These are phyloP conservation scores for Dipodomys merriami DNA, from an alignment of 2,113 vertebrate genomes.

Conservation along the genomic window DNA sequence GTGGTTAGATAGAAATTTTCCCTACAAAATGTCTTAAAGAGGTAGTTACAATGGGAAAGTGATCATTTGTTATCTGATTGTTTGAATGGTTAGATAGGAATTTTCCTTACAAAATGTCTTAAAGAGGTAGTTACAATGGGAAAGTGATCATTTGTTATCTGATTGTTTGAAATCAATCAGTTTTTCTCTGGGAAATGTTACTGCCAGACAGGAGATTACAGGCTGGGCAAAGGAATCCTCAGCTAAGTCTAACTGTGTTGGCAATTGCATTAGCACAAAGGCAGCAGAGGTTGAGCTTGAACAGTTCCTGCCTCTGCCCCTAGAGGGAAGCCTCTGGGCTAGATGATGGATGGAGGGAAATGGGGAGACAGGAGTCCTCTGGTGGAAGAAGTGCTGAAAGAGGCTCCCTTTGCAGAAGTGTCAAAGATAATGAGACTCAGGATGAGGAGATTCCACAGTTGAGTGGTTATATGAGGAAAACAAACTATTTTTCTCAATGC, in stretches of 20 bases:
- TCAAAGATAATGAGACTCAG: no score
- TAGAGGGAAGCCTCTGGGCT: background rate
- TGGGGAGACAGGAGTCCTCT: background rate
- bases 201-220: background rate
- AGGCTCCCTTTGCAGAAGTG: background rate
- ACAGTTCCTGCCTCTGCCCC: background rate
- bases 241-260: no score
- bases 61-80: background rate
- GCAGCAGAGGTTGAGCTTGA: background rate
- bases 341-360: background rate
- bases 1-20: conserved; percentile 40
- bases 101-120: conserved; percentile 10
- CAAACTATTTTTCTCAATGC: background rate
- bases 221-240: background rate
- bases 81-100: conserved; percentile 53
- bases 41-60: background rate
- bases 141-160: background rate
- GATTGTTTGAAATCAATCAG: background rate
- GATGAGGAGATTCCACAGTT: background rate
- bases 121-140: background rate
- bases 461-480: background rate
- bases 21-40: background rate
- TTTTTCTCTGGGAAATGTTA: background rate
- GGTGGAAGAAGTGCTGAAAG: background rate
- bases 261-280: no score